Conservation (phyloP, 1,140 invertebrate species). For the Drosophila prosaltans region DNA sequence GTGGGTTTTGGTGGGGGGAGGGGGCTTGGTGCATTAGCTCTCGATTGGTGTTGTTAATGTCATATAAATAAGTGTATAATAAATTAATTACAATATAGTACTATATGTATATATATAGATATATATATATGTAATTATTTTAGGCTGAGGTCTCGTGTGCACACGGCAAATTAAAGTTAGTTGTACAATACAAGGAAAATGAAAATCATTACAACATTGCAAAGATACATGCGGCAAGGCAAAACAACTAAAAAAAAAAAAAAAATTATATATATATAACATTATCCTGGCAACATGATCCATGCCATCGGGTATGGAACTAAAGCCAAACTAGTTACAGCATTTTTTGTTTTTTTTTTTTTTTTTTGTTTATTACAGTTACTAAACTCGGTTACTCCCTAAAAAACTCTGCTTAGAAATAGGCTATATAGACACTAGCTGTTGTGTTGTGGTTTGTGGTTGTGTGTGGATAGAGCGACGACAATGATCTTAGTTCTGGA, state of each 20-base stretch:
- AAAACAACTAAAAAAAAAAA: slow-evolving; percentile 24
- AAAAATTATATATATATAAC: slow-evolving; percentile 20
- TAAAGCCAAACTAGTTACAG: slow-evolving; percentile 72
- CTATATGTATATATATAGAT: slow-evolving; percentile 18
- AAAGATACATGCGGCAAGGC: slow-evolving; percentile 50
- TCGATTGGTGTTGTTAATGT: slow-evolving; percentile 43
- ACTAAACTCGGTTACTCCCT: slow-evolving; percentile 47
- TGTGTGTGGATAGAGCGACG: slow-evolving; percentile 28
- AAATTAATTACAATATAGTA: slow-evolving; percentile 50
- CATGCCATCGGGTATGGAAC: slow-evolving; percentile 20
- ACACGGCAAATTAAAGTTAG: slow-evolving; percentile 22
- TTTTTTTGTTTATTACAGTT: slow-evolving; percentile 40
- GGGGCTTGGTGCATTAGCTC: background rate
- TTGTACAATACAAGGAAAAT: slow-evolving; percentile 34
- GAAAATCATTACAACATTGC: slow-evolving; percentile 25
- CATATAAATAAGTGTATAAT: slow-evolving; percentile 51
- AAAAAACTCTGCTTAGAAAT: slow-evolving; percentile 50
- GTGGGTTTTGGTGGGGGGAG: background rate
- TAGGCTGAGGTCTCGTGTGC: slow-evolving; percentile 49
- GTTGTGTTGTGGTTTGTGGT: slow-evolving; percentile 25
- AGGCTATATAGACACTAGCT: slow-evolving; percentile 57
- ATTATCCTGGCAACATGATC: slow-evolving; percentile 36
- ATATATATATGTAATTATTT: slow-evolving; percentile 7
- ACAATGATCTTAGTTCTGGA: background rate
- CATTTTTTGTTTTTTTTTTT: slow-evolving; percentile 33